Conservation (phyloP, 2,888 invertebrate genomes). For the Ophion obscuratus region DNA sequence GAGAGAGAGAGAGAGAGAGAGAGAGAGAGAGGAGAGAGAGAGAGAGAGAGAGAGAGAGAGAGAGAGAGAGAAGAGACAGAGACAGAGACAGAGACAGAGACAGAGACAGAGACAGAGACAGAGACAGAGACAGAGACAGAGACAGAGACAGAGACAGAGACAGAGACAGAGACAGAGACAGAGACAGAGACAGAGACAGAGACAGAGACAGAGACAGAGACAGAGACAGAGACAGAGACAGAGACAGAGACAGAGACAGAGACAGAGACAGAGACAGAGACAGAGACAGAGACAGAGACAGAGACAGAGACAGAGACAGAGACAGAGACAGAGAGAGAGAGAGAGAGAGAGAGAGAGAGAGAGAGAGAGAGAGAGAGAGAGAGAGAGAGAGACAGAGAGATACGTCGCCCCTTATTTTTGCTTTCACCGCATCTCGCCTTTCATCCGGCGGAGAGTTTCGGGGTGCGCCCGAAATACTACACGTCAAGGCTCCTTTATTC, state of each 20-base stretch:
- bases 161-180: not conserved
- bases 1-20: not conserved
- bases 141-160: not conserved
- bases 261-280: not conserved
- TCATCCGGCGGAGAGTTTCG: constrained; percentile 61
- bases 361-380: not conserved
- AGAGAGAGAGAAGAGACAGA: not conserved
- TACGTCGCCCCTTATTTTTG: constrained; percentile 37
- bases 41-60: not conserved
- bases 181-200: not conserved
- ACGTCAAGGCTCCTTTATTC: constrained; percentile 55
- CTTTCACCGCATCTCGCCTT: constrained; percentile 66
- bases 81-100: not conserved
- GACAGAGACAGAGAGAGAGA: not conserved
- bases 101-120: not conserved
- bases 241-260: not conserved
- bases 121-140: not conserved
- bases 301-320: not conserved
- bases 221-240: not conserved
- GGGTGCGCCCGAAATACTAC: constrained; percentile 60
- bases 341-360: not conserved
- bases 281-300: no score
- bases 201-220: not conserved
- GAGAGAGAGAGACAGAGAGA: not conserved
- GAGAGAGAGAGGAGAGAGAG: not conserved